Evolutionary conservation across 2,797 vertebrate species (phyloP).

Genomic region (Lophotriccus pileatus): DNA sequence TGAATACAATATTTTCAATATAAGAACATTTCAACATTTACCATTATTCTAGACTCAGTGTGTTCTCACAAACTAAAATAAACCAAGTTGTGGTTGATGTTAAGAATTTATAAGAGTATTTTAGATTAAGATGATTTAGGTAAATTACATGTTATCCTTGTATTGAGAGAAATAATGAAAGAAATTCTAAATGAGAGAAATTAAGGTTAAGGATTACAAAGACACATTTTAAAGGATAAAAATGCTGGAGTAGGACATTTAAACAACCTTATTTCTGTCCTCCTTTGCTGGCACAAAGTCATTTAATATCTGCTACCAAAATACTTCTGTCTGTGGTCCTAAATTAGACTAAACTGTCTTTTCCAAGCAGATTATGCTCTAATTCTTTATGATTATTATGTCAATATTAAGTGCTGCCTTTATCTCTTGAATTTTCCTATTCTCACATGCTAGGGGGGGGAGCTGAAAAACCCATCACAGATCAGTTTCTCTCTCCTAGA

Average conservation of each 20-base stretch:
- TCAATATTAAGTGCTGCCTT: background rate
- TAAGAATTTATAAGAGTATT: background rate
- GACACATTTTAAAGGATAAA: background rate
- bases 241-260: background rate
- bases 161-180: background rate
- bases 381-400: background rate
- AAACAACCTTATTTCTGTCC: background rate
- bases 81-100: background rate
- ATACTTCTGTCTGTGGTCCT: background rate
- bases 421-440: background rate
- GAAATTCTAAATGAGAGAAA: background rate
- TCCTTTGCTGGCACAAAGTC: background rate
- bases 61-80: background rate
- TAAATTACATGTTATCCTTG: background rate
- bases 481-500: accelerated
- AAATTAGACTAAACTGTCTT: constrained; percentile 1
- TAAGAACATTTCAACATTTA: background rate
- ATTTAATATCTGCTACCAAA: background rate
- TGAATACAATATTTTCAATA: background rate
- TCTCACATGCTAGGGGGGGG: background rate
- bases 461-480: background rate
- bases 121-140: background rate
- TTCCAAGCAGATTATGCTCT: background rate
- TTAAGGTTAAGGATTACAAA: background rate
- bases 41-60: background rate